Evolutionary conservation across 1,140 invertebrate genomes (phyloP), one percentile per base, ranked within the genome.

Genomic region (Aphelenchoides avenae): DNA sequence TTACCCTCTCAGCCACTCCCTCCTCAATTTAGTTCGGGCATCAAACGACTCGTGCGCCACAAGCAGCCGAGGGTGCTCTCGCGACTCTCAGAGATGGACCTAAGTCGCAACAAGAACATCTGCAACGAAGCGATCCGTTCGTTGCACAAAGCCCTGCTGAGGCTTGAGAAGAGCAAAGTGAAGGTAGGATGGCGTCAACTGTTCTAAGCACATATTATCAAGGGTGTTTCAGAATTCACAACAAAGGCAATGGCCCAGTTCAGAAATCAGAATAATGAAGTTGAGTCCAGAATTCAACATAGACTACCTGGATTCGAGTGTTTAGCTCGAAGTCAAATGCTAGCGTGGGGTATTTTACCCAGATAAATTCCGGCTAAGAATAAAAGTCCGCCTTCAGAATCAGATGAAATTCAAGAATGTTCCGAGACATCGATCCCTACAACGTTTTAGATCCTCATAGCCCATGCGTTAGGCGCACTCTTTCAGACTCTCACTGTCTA

Each of bases 71-170:
- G 15, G 3, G n/a, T 51, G 41, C 5, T 51, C 13, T 31, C 40
- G n/a, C n/a, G 15, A 33, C 26, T 51, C 5, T 46, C 22, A 4
- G 48, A 51, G 40, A 24, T 58, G 9, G 56, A 58, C 27, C 9
- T 58, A 15, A 58, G 56, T 30, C 39, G 63, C 39, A 58, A 64
- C 37, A 58, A 58, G 26, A 58, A 52, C 31, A 51, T 58, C n/a
- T 31, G 31, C 20, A 36, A 58, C 41, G 39, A 63, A 31, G 20
- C 57, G 11, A 64, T 58, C 29, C 18, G 37, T 24, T 13, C 15
- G 7, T 13, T 58, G 11, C 20, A 30, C 22, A 24, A 64, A 62
- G 22, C 5, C n/a, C 5, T 62, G 6, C 15, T 43, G 9, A 7
- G 9, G 11, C 42, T 18, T 11, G 47, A 49, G 11, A 49, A 39